Evolutionary conservation across 1,140 invertebrate species (phyloP).

Genomic region (Geopemphigus sp.): DNA sequence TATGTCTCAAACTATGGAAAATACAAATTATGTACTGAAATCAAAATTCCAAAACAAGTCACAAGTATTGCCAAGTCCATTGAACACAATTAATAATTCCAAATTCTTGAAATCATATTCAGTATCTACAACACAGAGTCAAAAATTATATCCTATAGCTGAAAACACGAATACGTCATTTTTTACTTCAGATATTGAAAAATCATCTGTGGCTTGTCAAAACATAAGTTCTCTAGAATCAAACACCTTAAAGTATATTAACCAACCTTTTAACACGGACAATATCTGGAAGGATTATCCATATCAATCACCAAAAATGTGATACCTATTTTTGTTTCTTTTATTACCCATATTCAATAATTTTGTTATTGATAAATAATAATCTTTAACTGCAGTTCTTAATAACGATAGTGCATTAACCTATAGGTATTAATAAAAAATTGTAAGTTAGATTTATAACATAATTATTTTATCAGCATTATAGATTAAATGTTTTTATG

Average conservation of each 20-base stretch:
- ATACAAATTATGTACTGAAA: background rate
- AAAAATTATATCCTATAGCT: background rate
- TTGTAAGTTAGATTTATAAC: background rate
- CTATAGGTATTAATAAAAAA: background rate
- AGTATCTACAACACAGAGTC: background rate
- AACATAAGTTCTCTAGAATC: background rate
- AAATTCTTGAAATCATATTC: background rate
- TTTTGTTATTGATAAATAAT: background rate
- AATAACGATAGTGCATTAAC: background rate
- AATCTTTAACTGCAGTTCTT: background rate
- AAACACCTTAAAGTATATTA: background rate
- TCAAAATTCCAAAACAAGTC: constrained; percentile 19
- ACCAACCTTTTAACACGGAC: constrained; percentile 27
- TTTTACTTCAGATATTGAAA: background rate
- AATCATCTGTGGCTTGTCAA: background rate
- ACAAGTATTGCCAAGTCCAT: background rate
- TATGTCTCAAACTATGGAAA: background rate
- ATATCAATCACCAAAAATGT: constrained; percentile 8
- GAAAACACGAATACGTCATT: background rate
- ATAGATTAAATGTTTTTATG: background rate
- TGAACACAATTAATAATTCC: background rate
- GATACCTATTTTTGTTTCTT: background rate
- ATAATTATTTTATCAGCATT: background rate
- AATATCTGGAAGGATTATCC: constrained; percentile 33
- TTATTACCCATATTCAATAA: background rate